Evolutionary conservation across 1,140 invertebrate genomes (phyloP).

Genomic region (Ganaspis sp.): DNA sequence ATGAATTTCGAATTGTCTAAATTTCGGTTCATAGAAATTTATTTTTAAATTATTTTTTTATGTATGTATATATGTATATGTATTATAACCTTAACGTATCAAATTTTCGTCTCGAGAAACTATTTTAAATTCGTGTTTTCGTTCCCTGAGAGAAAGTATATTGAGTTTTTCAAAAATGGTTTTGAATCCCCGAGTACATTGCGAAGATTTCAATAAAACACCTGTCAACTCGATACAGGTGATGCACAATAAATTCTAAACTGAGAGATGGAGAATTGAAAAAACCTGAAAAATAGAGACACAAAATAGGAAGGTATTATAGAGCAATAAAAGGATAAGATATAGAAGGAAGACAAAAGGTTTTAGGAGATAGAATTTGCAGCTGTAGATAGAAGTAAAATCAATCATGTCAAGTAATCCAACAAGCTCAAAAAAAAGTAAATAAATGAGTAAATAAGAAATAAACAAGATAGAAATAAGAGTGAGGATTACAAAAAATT

Average conservation of each 20-base stretch:
- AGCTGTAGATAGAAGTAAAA: slow-evolving; percentile 2
- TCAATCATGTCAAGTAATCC: neutral
- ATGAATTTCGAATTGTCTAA: too few relatives aligned
- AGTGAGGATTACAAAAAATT: neutral
- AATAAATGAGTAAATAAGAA: neutral
- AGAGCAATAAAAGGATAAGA: neutral
- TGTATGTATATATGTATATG: too few relatives aligned
- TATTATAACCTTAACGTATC: too few relatives aligned
- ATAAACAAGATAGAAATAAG: neutral
- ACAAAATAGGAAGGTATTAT: neutral
- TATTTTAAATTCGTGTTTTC: too few relatives aligned
- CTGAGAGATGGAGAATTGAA: neutral
- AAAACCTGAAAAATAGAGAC: neutral
- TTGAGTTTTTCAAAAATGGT: neutral
- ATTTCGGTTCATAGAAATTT: too few relatives aligned
- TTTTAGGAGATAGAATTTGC: slow-evolving; percentile 14
- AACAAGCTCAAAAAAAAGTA: neutral
- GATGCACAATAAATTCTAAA: neutral
- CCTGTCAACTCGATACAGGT: neutral
- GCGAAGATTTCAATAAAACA: slow-evolving; percentile 32
- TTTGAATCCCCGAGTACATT: slow-evolving; percentile 49
- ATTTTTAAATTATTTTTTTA: too few relatives aligned
- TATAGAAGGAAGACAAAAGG: neutral
- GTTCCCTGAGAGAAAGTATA: neutral
- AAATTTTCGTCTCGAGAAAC: too few relatives aligned